Percentiles rank a stretch among this genome's conserved stretches.
Conservation (phyloP, 2,888 invertebrate species). For the Agrotis clavis region DNA sequence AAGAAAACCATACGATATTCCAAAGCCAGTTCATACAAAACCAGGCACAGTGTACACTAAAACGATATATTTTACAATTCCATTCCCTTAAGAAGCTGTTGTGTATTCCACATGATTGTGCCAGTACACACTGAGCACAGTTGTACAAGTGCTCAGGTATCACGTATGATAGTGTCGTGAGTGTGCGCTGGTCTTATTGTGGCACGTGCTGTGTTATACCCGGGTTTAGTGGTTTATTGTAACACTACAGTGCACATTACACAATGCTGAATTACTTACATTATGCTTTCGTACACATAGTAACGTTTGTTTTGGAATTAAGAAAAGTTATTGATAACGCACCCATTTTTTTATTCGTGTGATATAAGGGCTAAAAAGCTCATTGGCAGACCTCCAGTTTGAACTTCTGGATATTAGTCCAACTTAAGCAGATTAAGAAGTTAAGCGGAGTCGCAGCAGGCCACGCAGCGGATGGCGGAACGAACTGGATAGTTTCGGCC, state of each 20-base stretch:
- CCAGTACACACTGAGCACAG: background rate
- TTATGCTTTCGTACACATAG: background rate
- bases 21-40: too few species aligned
- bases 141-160: conserved; percentile 11
- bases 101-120: conserved; percentile 10
- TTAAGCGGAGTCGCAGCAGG: too few species aligned
- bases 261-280: conserved; percentile 4
- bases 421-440: too few species aligned
- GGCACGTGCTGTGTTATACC: conserved; percentile 45
- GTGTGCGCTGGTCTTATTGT: conserved; percentile 37
- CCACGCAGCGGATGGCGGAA: too few species aligned
- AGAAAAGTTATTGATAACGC: background rate
- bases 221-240: conserved; percentile 41
- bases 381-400: too few species aligned
- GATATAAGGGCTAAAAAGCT: too few species aligned
- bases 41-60: background rate
- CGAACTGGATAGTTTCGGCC: too few species aligned
- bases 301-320: background rate
- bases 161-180: conserved; percentile 26
- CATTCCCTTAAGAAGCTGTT: background rate
- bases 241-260: conserved; percentile 17
- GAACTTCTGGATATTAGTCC: too few species aligned
- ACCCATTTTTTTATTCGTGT: too few species aligned
- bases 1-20: background rate
- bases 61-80: conserved; percentile 9